Conservation (phyloP, 2,888 invertebrate genomes). For the Drosophila monieri region DNA sequence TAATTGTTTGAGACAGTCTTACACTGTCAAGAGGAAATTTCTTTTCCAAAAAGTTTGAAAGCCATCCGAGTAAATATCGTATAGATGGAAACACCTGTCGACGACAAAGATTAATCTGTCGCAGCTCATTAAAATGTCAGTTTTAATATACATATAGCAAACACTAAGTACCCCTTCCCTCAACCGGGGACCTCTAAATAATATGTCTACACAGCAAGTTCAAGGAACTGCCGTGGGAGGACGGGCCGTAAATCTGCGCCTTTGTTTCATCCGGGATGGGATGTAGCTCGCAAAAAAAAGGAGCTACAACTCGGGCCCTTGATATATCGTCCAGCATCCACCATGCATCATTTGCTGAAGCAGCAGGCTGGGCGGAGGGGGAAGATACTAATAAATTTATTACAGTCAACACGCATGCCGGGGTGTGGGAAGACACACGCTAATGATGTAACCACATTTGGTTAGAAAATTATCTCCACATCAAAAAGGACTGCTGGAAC, state of each 20-base stretch:
- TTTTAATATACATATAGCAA: slow-evolving; percentile 56
- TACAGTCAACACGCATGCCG: slow-evolving; percentile 54
- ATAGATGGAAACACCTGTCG: slow-evolving; percentile 37
- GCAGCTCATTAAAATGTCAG: slow-evolving; percentile 79
- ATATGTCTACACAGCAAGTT: slow-evolving; percentile 68
- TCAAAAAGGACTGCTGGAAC: slow-evolving; percentile 52
- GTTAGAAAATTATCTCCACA: slow-evolving; percentile 75
- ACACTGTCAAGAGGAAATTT: neutral
- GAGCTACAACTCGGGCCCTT: slow-evolving; percentile 39
- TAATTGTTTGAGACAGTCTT: slow-evolving; percentile 53
- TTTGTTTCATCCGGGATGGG: slow-evolving; percentile 52
- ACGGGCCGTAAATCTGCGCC: slow-evolving; percentile 32
- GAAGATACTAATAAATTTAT: slow-evolving; percentile 72
- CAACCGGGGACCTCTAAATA: slow-evolving; percentile 54
- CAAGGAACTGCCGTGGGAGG: slow-evolving; percentile 60
- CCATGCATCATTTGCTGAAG: slow-evolving; percentile 68
- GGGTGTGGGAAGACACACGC: slow-evolving; percentile 45
- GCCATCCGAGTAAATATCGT: slow-evolving; percentile 6
- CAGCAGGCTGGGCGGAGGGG: slow-evolving; percentile 16
- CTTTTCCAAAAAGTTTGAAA: slow-evolving; percentile 9
- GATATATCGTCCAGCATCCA: slow-evolving; percentile 47
- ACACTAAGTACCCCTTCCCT: slow-evolving; percentile 6
- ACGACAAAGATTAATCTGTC: slow-evolving; percentile 74
- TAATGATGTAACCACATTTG: slow-evolving; percentile 81
- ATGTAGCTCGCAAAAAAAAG: slow-evolving; percentile 18